These are phyloP conservation scores for Megalopta genalis DNA, from an alignment of 1,140 invertebrate genomes.

Conservation along the genomic window DNA sequence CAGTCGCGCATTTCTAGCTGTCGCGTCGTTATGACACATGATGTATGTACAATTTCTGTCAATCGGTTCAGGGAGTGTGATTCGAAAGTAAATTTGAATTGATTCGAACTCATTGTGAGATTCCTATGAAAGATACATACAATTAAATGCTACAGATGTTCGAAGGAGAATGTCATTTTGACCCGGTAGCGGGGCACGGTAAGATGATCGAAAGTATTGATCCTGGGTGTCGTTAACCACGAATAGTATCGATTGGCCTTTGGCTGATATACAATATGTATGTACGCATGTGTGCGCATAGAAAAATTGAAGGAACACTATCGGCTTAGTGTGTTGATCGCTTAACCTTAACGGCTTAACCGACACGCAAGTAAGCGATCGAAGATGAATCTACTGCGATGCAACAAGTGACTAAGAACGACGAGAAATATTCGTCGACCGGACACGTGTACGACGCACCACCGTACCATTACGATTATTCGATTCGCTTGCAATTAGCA, in stretches of 20 bases:
- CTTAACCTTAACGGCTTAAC: background rate
- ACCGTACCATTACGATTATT: conserved; percentile 38
- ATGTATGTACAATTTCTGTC: too few relatives aligned
- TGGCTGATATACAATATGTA: background rate
- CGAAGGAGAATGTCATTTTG: conserved; percentile 43
- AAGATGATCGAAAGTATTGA: conserved; percentile 21
- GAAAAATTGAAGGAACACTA: background rate
- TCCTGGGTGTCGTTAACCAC: background rate
- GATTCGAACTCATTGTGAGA: background rate
- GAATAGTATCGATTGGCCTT: background rate
- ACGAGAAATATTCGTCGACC: background rate
- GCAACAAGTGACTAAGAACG: conserved; percentile 32
- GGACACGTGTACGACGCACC: conserved; percentile 10
- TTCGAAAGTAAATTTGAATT: conserved; percentile 42
- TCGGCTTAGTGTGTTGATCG: background rate
- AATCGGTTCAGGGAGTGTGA: conserved; percentile 10
- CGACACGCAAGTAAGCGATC: background rate
- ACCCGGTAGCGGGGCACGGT: conserved; percentile 12
- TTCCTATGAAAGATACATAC: conserved; percentile 20
- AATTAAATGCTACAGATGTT: conserved; percentile 26
- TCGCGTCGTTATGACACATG: too few relatives aligned
- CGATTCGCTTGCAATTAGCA: conserved; percentile 43
- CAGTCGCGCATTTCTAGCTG: background rate
- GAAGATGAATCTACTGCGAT: conserved; percentile 32
- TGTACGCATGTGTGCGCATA: too few relatives aligned